Conservation (phyloP, 2,888 invertebrate species). For the Cephus nigrinus region DNA sequence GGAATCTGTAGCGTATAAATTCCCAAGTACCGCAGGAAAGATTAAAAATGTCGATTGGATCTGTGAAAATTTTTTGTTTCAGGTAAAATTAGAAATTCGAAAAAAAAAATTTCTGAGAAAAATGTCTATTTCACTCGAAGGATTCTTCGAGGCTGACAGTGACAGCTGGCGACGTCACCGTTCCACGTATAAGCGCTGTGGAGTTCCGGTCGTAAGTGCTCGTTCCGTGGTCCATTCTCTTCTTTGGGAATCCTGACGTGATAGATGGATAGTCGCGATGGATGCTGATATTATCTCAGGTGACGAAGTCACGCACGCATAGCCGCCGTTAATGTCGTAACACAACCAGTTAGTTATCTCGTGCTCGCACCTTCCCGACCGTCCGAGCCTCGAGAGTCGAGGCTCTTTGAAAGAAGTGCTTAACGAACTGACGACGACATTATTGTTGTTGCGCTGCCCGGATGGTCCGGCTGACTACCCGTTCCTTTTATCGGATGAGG, state of each 20-base stretch:
- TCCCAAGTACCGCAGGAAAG: background rate
- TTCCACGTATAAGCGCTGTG: background rate
- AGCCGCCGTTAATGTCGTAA: conserved; percentile 29
- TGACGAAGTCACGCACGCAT: conserved; percentile 41
- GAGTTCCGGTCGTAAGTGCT: background rate
- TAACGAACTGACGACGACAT: conserved; percentile 59
- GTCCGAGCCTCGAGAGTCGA: conserved; percentile 12
- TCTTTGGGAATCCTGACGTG: conserved; percentile 32
- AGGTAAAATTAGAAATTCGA: background rate
- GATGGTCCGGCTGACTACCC: conserved; percentile 45
- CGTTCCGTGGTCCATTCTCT: background rate
- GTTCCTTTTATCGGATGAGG: conserved; percentile 57
- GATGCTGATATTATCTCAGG: conserved; percentile 47
- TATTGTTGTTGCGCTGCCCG: conserved; percentile 52
- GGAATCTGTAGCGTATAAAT: too few species aligned
- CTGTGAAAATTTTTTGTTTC: background rate
- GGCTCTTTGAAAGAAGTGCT: conserved; percentile 47
- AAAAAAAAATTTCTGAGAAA: background rate
- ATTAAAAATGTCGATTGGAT: background rate
- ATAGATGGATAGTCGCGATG: conserved; percentile 35
- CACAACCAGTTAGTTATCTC: conserved; percentile 39
- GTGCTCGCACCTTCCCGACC: conserved; percentile 23
- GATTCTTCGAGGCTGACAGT: background rate
- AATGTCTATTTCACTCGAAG: background rate
- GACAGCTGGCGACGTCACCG: background rate